These are phyloP conservation scores for Oriolus oriolus DNA, from an alignment of 2,113 vertebrate species.

Conservation along the genomic window DNA sequence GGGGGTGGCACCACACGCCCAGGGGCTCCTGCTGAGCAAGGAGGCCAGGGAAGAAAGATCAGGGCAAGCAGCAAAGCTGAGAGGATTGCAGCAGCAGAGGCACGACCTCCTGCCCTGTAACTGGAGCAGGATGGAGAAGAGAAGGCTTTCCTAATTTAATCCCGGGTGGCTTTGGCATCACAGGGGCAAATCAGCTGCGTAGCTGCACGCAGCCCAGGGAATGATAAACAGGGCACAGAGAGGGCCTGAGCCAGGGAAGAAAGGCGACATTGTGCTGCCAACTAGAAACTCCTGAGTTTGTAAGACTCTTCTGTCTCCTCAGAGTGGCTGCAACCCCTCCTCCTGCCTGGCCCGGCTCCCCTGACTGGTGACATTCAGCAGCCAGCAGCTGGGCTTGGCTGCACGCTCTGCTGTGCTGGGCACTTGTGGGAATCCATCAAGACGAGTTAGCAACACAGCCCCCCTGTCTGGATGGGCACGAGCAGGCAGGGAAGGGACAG, in stretches of 20 bases:
- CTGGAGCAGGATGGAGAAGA: not conserved
- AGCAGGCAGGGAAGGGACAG: fast-evolving
- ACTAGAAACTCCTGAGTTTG: conserved; percentile 10
- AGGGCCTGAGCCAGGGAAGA: conserved; percentile 46
- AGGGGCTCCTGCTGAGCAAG: not conserved
- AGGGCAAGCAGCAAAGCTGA: not conserved
- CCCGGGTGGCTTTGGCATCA: not conserved
- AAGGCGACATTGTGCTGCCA: conserved; percentile 59
- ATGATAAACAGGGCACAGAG: conserved; percentile 33
- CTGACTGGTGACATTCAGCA: not conserved
- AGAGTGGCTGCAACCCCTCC: not conserved
- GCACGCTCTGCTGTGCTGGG: not conserved
- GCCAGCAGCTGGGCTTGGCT: conserved; percentile 1
- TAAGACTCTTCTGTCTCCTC: conserved; percentile 36
- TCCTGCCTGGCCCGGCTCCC: not conserved
- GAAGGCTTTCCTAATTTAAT: not conserved
- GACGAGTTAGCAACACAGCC: not conserved
- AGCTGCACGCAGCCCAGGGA: not conserved
- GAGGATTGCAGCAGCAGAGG: not conserved
- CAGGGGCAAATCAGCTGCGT: not conserved
- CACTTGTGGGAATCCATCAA: not conserved
- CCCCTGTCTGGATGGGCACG: not conserved
- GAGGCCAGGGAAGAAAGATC: not conserved
- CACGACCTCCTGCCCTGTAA: not conserved
- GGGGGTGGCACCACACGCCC: not conserved